Evolutionary conservation across 2,888 invertebrate genomes (phyloP).

Genomic region (Biston stratarius): DNA sequence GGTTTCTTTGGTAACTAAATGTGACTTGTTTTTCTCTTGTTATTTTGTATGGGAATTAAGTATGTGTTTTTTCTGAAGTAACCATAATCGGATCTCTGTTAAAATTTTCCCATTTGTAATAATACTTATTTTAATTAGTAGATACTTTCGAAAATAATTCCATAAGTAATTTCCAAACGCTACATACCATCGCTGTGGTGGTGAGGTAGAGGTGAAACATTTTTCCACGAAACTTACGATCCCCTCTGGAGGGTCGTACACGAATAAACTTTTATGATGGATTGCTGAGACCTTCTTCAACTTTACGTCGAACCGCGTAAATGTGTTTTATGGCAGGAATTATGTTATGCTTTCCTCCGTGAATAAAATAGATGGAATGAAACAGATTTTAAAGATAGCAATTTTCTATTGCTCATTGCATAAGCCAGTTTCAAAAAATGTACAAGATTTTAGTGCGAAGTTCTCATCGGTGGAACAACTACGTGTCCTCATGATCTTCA

Average conservation of each 20-base stretch:
- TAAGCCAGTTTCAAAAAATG: background rate
- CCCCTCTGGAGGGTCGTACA: slow-evolving; percentile 39
- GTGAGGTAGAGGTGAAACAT: slow-evolving; percentile 29
- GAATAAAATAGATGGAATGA: slow-evolving; percentile 20
- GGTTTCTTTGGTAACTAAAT: slow-evolving; percentile 2
- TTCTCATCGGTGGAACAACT: too few species aligned
- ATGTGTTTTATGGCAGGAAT: slow-evolving; percentile 36
- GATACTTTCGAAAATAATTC: slow-evolving; percentile 13
- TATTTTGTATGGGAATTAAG: slow-evolving; percentile 12
- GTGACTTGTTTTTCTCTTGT: slow-evolving; percentile 18
- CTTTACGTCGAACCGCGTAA: slow-evolving; percentile 35
- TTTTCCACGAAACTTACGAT: slow-evolving; percentile 42
- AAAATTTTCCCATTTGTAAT: slow-evolving; percentile 2
- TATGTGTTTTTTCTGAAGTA: slow-evolving; percentile 3
- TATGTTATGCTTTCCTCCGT: slow-evolving; percentile 23
- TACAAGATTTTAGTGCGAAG: background rate
- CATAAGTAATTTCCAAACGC: slow-evolving; percentile 6
- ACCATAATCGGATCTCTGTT: slow-evolving; percentile 1
- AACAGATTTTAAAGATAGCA: slow-evolving; percentile 19
- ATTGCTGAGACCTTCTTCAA: slow-evolving; percentile 43
- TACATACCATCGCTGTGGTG: slow-evolving; percentile 10
- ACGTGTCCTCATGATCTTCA: too few species aligned
- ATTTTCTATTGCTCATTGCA: background rate
- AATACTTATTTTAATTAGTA: slow-evolving; percentile 32
- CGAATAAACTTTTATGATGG: slow-evolving; percentile 47